Evolutionary conservation across 2,113 vertebrate species (phyloP), one percentile per base, ranked within the genome.

Genomic region (Xiphophorus maculatus): DNA sequence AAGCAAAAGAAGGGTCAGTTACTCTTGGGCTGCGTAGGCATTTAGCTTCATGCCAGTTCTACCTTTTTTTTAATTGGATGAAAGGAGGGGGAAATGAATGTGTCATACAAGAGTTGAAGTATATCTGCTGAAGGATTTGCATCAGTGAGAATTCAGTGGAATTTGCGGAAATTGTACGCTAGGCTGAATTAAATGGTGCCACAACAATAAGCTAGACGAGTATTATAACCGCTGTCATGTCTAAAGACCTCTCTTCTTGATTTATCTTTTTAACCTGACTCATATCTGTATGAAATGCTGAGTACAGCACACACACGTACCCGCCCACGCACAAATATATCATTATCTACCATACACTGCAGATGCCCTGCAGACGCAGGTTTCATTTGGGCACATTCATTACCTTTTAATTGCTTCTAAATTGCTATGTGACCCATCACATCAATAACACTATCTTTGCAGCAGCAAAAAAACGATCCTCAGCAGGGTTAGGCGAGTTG

Each of bases 391-490:
- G 86, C 93, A 94, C 94, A 94, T 96, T 96, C 93, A 96, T 96
- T 96, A 96, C 94, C 92, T 95, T 96, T 96, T 97, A 97, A 97
- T 96, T 97, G 95, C 94, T 94, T 97, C 94, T 96, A 96, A 96
- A 97, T 96, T 96, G 91, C 94, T 92, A 93, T 94, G 94, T 96
- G 95, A 96, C 95, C 95, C 92, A 93, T 94, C 72, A 73, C 92
- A 94, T 96, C 94, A 94, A 93, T 94, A 95, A 93, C 91, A 9
- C 81, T 93, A 95, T 95, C 90, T 93, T 82, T 91, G 88, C 85
- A 92, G 90, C 84, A 74, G 88, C 89, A 94, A 88, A 37, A 37
- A 84, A 73, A 89, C 88, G 82, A 86, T 62, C 73, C 42, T 84
- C 72, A 63, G 77, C 69, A 69, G 78, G 80, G 79, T 83, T 78